Evolutionary conservation across 2,797 vertebrate genomes (phyloP).

Genomic region (Vultur gryphus): DNA sequence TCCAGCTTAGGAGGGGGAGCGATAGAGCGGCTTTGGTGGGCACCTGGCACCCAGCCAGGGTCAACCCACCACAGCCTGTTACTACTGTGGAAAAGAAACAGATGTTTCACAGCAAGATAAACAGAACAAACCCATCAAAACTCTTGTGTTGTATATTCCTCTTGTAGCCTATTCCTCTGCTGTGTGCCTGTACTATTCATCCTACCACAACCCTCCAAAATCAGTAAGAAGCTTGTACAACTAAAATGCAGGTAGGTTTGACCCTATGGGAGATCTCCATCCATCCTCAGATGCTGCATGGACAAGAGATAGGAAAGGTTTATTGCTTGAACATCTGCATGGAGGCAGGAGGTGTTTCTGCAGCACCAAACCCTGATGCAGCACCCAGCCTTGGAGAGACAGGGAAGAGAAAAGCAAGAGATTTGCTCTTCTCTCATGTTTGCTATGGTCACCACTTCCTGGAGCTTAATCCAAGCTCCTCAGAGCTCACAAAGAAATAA

Average conservation of each 20-base stretch:
- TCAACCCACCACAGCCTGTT: neutral
- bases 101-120: neutral
- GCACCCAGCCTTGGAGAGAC: neutral
- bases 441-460: neutral
- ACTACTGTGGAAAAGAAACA: neutral
- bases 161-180: neutral
- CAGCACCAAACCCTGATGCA: neutral
- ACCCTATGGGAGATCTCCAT: neutral
- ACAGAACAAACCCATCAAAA: neutral
- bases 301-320: neutral
- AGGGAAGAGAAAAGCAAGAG: neutral
- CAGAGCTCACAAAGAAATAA: neutral
- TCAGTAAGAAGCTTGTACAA: neutral
- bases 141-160: neutral
- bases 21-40: too few relatives aligned
- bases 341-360: neutral
- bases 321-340: neutral
- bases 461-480: neutral
- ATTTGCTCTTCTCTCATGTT: neutral
- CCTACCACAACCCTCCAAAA: neutral
- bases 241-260: neutral
- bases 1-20: too few relatives aligned
- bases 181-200: neutral
- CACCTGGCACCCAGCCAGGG: too few relatives aligned
- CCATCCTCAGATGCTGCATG: neutral